Evolutionary conservation across 2,113 vertebrate genomes (phyloP).

Genomic region (Colistium nudipinnis): DNA sequence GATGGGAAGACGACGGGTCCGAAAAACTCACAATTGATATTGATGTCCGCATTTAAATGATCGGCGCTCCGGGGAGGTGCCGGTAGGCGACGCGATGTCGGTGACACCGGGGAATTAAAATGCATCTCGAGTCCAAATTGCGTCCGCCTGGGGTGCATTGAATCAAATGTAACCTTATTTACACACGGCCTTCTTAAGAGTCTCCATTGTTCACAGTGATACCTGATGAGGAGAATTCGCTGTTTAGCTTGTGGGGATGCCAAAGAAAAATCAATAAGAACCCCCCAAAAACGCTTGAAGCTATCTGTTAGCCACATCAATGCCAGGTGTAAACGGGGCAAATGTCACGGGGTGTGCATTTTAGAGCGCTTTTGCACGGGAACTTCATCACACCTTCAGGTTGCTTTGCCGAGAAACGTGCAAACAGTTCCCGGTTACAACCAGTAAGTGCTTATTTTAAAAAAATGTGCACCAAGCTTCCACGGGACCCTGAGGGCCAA

Average conservation of each 20-base stretch:
- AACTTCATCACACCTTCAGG: too few species aligned
- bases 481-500: conserved; percentile 14
- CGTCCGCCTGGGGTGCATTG: too few species aligned
- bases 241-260: too few species aligned
- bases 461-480: conserved; percentile 30
- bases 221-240: too few species aligned
- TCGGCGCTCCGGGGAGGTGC: conserved; percentile 19
- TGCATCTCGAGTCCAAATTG: too few species aligned
- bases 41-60: conserved; percentile 50
- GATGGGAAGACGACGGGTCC: conserved; percentile 31
- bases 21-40: conserved; percentile 59
- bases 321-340: too few species aligned
- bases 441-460: conserved; percentile 33
- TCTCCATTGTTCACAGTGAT: neutral
- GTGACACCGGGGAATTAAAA: too few species aligned
- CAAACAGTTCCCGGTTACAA: conserved; percentile 30
- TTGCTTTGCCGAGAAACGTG: conserved; percentile 12
- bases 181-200: neutral
- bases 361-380: conserved; percentile 5
- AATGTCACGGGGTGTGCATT: conserved; percentile 18
- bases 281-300: too few species aligned
- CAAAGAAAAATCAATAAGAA: neutral
- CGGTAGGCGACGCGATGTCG: neutral
- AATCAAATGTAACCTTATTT: neutral
- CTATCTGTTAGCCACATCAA: too few species aligned